These are phyloP conservation scores for Parasteatoda lunata DNA, from an alignment of 2,888 invertebrate genomes.

Conservation along the genomic window DNA sequence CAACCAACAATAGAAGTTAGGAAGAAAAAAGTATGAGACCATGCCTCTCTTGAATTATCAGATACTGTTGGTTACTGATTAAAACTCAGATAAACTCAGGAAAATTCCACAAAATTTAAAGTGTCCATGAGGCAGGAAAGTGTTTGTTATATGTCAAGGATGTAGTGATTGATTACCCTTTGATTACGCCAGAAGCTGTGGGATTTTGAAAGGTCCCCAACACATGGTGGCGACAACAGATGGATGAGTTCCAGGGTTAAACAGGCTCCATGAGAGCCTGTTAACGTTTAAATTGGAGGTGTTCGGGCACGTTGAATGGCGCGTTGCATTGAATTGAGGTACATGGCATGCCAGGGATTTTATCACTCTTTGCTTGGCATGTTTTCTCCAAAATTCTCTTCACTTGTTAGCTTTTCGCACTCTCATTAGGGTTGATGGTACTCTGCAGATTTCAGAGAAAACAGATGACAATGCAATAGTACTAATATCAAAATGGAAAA, in stretches of 20 bases:
- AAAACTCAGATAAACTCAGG: conserved; percentile 3
- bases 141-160: conserved; percentile 31
- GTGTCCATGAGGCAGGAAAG: conserved; percentile 25
- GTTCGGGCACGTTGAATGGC: conserved; percentile 6
- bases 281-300: conserved; percentile 18
- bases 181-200: conserved; percentile 43
- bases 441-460: not conserved
- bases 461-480: not conserved
- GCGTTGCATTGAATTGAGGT: conserved; percentile 22
- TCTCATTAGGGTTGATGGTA: not conserved
- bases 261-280: conserved; percentile 2
- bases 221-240: conserved; percentile 36
- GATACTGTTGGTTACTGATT: not conserved
- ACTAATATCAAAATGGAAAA: not conserved
- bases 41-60: no score
- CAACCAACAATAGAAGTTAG: no score
- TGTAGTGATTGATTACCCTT: conserved; percentile 42
- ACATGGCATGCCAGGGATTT: not conserved
- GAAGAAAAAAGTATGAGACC: no score
- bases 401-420: not conserved
- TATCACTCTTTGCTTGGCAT: conserved; percentile 3
- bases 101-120: conserved; percentile 43
- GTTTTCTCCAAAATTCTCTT: not conserved
- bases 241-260: conserved; percentile 21
- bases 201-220: conserved; percentile 14